A percentile compares a stretch with the other conserved stretches of the same genome.
Evolutionary conservation across 2,113 vertebrate species (phyloP).

Genomic region (Perognathus longimembris): DNA sequence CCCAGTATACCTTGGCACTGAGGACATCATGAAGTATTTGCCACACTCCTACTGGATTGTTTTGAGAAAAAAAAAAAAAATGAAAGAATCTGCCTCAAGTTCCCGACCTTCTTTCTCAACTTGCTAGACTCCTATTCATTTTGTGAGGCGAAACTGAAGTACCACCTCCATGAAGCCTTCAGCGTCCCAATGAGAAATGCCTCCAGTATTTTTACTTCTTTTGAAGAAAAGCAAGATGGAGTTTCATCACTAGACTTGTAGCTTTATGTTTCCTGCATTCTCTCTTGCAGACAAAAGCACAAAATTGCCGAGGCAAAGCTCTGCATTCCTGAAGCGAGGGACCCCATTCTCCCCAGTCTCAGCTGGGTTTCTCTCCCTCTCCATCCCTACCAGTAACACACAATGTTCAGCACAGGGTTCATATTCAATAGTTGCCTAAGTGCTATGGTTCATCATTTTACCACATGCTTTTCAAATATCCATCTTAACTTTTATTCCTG

Average conservation of each 20-base stretch:
- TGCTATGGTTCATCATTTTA: not conserved
- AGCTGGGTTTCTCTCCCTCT: not conserved
- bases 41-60: not conserved
- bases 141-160: not conserved
- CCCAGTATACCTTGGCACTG: not conserved
- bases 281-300: not conserved
- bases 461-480: not conserved
- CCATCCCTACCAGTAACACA: not conserved
- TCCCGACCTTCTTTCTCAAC: not conserved
- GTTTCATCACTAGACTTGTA: not conserved
- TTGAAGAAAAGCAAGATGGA: conserved; percentile 9
- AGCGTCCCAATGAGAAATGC: not conserved
- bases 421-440: not conserved
- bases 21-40: not conserved
- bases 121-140: not conserved
- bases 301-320: not conserved
- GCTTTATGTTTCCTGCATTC: not conserved
- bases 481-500: not conserved
- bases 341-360: not conserved
- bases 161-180: not conserved
- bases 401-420: not conserved
- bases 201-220: not conserved
- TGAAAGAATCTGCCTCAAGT: not conserved
- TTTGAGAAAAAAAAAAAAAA: not conserved
- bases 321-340: not conserved